phyloP scores from a whole-genome alignment of 2,888 invertebrate genomes.

The Deladenus siricidicola region DNA sequence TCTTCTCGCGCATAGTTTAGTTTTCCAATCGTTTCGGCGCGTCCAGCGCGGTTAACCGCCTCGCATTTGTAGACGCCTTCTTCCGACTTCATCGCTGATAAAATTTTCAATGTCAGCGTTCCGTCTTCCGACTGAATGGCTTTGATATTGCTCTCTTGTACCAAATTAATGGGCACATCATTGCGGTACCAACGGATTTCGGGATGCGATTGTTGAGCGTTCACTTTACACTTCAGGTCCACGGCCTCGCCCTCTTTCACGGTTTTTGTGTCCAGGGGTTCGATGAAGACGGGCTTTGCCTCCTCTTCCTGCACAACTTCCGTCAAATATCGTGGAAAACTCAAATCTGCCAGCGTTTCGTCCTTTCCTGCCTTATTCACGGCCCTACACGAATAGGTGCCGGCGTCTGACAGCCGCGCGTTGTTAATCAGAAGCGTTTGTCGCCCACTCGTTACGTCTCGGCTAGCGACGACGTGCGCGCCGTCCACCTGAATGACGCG shows the following conservation, averaged over 20 bases:
- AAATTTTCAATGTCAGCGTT: constrained; percentile 36
- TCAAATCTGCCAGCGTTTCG: constrained; percentile 57
- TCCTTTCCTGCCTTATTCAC: constrained; percentile 72
- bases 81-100: constrained; percentile 33
- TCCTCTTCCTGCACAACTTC: constrained; percentile 24
- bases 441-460: constrained; percentile 75
- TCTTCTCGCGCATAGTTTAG: constrained; percentile 12
- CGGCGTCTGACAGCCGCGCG: constrained; percentile 86
- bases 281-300: constrained; percentile 25
- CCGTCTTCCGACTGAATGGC: constrained; percentile 61
- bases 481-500: constrained; percentile 31
- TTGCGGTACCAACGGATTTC: constrained; percentile 77
- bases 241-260: constrained; percentile 19
- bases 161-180: constrained; percentile 57
- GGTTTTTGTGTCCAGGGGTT: constrained; percentile 23
- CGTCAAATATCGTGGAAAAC: constrained; percentile 57
- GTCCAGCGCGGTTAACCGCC: constrained; percentile 66
- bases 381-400: constrained; percentile 87
- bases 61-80: constrained; percentile 60
- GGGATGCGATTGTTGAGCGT: constrained; percentile 61
- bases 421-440: constrained; percentile 82
- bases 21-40: constrained; percentile 55
- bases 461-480: constrained; percentile 55
- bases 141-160: constrained; percentile 59
- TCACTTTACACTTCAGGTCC: constrained; percentile 56